Base-by-base conservation (phyloP, 2,797 vertebrate species). In the Heliangelus exortis region DNA sequence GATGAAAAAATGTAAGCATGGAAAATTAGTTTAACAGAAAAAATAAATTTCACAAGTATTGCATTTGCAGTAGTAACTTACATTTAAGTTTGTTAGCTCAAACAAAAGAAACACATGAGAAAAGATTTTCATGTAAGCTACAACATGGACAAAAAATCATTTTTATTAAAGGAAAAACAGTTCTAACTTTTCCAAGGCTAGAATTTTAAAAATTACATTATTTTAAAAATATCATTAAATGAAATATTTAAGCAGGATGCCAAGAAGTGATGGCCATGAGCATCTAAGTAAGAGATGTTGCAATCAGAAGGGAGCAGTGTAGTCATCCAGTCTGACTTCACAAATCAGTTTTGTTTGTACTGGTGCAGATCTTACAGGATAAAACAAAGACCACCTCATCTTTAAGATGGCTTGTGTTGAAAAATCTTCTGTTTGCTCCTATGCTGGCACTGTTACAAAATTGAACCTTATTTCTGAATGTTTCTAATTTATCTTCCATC, bases 1-100 rank as follows among this genome's bases (percentile, higher is more conserved):
- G 91, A 97, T 95, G 80, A 97, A 91, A 95, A 95, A 91, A 76
- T 62, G 3, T 50, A 90, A 87, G 47, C 21, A 53, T 50, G 69
- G 48, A 75, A 91, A 91, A 89, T 87, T 15, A 89, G 31, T 91
- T 93, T 16, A 89, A n/a, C 63, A 79, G 34, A 83, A 87, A 92
- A 95, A 93, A 77, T 63, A 86, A 84, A 66, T 85, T 77, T 41
- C 63, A 11, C 48, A 86, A 79, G 6, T 84, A 92, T 90, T 87
- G n/a, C 8, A 51, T 57, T 93, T 66, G 33, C 62, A 84, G 63
- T 34, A 89, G 79, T 12, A 67, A 34, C 55, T 90, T 58, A 61
- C 43, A 84, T 92, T 69, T 84, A n/a, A 81, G 89, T 89, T 51
- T 67, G 13, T 84, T 58, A 92, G 45, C 50, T 66, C 65, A 79